Base-by-base conservation (phyloP, 1,140 invertebrate species). In the Frieseomelitta varia region DNA sequence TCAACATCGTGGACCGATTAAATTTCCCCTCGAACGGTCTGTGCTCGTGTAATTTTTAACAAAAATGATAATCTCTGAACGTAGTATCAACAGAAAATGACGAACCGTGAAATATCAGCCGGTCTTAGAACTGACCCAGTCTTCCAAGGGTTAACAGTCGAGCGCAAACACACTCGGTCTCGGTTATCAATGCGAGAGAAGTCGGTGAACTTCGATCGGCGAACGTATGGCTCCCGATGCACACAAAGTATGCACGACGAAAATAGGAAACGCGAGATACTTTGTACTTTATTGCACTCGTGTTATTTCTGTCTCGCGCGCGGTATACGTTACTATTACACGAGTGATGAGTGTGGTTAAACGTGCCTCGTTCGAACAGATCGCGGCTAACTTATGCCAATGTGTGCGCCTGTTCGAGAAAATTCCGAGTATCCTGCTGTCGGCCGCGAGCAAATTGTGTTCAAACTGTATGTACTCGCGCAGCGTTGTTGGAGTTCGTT, bases 321-420 rank as follows among this genome's bases (percentile, higher is more conserved):
- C 8, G 39, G 39, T 47, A 47, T 81, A 65, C n/a, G n/a, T n/a
- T n/a, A n/a, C 55, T 74, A 55, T 81, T 65, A 34, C 27, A n/a
- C 63, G 51, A 19, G 58, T 14, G 0, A n/a, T 4, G 24, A 15
- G 71, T 19, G 11, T 15, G 58, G 21, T 19, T 47, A 47, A 47
- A 4, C 24, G 17, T 21, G 39, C 12, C 34, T 47, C 27, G 61
- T 53, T 72, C 47, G 53, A 6, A 4, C 8, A 11, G 47, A 53
- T 63, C 15, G 27, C 24, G 51, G 24, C 6, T 21, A 10, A 14
- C 34, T 71, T 51, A 19, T 79, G 78, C 24, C 53, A 79, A 47
- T 34, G 8, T 47, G 8, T 47, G 0, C 8, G 8, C 8, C 8
- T 47, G 34, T 19, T 27, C 24, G 65, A 79, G 67, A 53, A 24